Evolutionary conservation across 2,888 invertebrate species (phyloP).

Genomic region (Aphidoletes aphidimyza): DNA sequence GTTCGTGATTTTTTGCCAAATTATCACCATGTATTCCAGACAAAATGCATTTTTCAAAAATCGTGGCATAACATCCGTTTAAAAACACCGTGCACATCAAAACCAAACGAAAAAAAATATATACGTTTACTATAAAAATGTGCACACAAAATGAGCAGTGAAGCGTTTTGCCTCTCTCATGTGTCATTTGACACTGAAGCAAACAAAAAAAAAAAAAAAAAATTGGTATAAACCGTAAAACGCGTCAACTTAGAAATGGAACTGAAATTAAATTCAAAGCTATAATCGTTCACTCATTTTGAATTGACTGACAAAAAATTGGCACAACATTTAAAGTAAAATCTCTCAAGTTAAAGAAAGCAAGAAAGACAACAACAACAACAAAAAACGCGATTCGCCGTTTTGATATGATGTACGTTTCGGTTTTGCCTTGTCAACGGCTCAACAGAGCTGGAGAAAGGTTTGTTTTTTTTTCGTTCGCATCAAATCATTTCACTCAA

Average conservation of each 20-base stretch:
- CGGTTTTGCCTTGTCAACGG: slow-evolving; percentile 4
- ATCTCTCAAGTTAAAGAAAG: not conserved
- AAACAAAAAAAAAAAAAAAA: too few species aligned
- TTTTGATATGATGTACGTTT: slow-evolving; percentile 11
- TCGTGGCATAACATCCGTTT: slow-evolving; percentile 36
- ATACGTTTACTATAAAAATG: too few species aligned
- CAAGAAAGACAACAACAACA: too few species aligned
- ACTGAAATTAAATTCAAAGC: not conserved
- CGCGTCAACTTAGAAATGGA: slow-evolving; percentile 9
- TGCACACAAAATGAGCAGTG: slow-evolving; percentile 33
- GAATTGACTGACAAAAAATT: slow-evolving; percentile 3
- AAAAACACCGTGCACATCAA: not conserved
- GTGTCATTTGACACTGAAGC: not conserved
- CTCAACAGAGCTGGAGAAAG: slow-evolving; percentile 10
- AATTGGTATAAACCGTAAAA: not conserved
- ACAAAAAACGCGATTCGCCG: slow-evolving; percentile 33
- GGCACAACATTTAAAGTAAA: not conserved
- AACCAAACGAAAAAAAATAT: not conserved
- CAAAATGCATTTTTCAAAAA: slow-evolving; percentile 19
- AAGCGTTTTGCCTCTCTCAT: slow-evolving; percentile 10
- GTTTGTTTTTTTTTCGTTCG: not conserved
- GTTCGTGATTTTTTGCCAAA: slow-evolving; percentile 51
- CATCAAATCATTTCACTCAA: slow-evolving; percentile 41
- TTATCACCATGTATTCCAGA: slow-evolving; percentile 23
- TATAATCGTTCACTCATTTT: slow-evolving; percentile 2